A percentile compares a stretch with the other conserved stretches of the same genome.
Evolutionary conservation across 1,140 invertebrate genomes (phyloP).

Genomic region (Anoplophora glabripennis): DNA sequence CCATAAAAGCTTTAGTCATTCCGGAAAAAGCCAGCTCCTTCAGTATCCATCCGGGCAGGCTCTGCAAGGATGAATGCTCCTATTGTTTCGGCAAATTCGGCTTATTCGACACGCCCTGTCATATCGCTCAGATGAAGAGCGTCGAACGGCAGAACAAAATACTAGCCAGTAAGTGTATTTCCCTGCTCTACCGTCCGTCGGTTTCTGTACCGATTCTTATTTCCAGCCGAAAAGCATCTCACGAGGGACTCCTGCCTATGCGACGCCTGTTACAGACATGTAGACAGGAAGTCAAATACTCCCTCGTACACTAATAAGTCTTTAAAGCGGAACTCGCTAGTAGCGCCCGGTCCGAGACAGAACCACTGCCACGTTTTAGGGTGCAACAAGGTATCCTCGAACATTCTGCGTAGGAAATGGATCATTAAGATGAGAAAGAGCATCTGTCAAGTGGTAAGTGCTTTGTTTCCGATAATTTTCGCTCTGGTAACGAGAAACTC

Average conservation of each 20-base stretch:
- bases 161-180: slow-evolving; percentile 57
- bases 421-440: slow-evolving; percentile 68
- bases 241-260: slow-evolving; percentile 79
- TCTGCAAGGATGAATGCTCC: slow-evolving; percentile 78
- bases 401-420: slow-evolving; percentile 74
- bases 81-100: slow-evolving; percentile 84
- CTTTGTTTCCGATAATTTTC: too few species aligned
- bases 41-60: slow-evolving; percentile 74
- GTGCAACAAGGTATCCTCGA: slow-evolving; percentile 62
- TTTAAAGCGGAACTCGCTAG: slow-evolving; percentile 36
- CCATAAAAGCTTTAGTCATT: slow-evolving; percentile 67
- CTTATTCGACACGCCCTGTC: slow-evolving; percentile 78
- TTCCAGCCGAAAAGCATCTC: slow-evolving; percentile 69
- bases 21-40: slow-evolving; percentile 83
- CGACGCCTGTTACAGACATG: slow-evolving; percentile 79
- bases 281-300: slow-evolving; percentile 73
- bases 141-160: slow-evolving; percentile 74
- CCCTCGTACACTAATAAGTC: slow-evolving; percentile 55
- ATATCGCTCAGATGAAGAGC: slow-evolving; percentile 79
- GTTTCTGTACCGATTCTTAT: slow-evolving; percentile 15
- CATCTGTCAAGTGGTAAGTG: slow-evolving; percentile 67
- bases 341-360: slow-evolving; percentile 45
- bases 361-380: slow-evolving; percentile 59
- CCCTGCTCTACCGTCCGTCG: neutral
- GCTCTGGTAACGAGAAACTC: neutral